These are phyloP conservation scores for Sardinella longiceps DNA, from an alignment of 2,797 vertebrate genomes.

Conservation along the genomic window DNA sequence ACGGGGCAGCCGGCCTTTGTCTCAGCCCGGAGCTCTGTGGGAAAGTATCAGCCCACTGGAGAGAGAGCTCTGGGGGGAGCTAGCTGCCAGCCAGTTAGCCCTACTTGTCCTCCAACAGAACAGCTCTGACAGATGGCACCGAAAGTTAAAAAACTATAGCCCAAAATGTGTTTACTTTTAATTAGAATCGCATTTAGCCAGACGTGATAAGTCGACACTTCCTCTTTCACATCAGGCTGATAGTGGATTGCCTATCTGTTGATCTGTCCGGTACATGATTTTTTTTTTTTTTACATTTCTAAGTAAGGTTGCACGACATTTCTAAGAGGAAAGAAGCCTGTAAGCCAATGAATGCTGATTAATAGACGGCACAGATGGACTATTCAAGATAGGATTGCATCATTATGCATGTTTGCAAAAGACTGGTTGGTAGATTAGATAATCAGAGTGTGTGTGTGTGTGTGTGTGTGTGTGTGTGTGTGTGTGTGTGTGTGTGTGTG, in stretches of 20 bases:
- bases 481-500: neutral
- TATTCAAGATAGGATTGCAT: neutral
- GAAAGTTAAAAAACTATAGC: neutral
- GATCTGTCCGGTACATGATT: neutral
- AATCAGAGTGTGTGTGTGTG: neutral
- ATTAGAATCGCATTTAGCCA: neutral
- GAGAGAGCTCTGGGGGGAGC: constrained; percentile 72
- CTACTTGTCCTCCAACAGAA: neutral
- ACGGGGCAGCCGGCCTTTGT: constrained; percentile 88
- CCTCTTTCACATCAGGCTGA: neutral
- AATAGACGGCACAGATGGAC: neutral
- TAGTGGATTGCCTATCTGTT: neutral
- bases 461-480: constrained; percentile 20
- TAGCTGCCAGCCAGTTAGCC: neutral
- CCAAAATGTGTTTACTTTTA: neutral
- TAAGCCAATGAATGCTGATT: neutral
- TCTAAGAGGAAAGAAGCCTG: too few species aligned
- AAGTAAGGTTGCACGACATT: neutral
- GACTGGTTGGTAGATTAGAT: neutral
- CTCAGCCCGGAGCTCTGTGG: constrained; percentile 86
- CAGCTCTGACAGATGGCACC: neutral
- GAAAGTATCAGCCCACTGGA: constrained; percentile 94
- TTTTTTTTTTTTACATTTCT: too few species aligned
- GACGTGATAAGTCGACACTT: neutral
- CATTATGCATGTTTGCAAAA: neutral